Evolutionary conservation across 2,888 invertebrate species (phyloP), one percentile per base, ranked within the genome.

Genomic region (Acanthosoma haemorrhoidale): DNA sequence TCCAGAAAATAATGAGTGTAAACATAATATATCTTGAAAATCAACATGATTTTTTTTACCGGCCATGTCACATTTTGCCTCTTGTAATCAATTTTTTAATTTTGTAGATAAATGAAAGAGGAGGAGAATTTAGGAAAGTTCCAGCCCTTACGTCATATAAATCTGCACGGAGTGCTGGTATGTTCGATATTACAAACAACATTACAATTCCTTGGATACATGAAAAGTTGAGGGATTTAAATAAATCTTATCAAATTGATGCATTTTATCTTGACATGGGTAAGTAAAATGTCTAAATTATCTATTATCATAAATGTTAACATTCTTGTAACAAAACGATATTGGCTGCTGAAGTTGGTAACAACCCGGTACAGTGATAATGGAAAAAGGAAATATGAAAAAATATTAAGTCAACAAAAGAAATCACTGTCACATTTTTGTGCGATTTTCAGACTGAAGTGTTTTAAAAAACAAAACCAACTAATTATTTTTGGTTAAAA

Each of bases 111-210:
- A 76, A 88, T n/a, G 92, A 93, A 77, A 83, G 91, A 18, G 87
- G 87, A 70, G 89, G 89, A 74, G 91, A 91, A 39, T 32, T 64
- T 4, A 70, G 88, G 70, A 84, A 88, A 74, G 91, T 93, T 66
- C 94, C 94, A 4, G 92, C 92, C 0, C 79, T 94, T 18, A 91
- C 93, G 0, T 70, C 90, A 74, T 94, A 93, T 79, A 90, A 92
- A 78, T 89, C 90, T 5, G 82, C 89, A 64, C 85, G 87, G 51
- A 92, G 92, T 76, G 91, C 92, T 11, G 91, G 90, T 0, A 89
- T 94, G 2, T 78, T 97, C 70, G 96, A 97, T 78, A 86, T 94
- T 4, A 94, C 94, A 0, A 92, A 93, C 75, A 88, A 90, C 76
- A 84, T 86, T 57, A 90, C 94, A 0, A 82, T 90, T 0, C 87